Percentiles rank a stretch among this genome's conserved stretches.
Evolutionary conservation across 37 sponge, comb jelly and placozoan genomes (phyloP).

Genomic region (Hexactinellida sp.): DNA sequence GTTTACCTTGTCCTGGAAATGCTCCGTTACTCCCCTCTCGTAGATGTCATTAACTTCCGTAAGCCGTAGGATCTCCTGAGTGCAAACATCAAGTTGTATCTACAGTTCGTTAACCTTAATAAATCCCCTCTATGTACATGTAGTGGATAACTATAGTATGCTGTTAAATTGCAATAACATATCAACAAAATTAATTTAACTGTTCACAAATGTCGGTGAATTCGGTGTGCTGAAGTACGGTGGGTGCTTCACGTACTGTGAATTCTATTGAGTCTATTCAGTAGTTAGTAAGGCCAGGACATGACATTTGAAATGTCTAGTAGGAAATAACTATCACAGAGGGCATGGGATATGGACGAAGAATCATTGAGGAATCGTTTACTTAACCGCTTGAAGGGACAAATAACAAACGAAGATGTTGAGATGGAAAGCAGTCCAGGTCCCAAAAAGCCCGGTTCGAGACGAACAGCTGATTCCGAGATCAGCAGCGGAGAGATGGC

Average conservation of each 20-base stretch:
- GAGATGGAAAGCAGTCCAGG: neutral
- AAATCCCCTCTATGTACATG: no score
- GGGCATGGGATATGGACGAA: neutral
- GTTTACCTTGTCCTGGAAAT: neutral
- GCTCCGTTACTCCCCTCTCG: neutral
- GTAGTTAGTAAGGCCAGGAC: neutral
- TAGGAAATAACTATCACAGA: neutral
- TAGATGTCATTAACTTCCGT: neutral
- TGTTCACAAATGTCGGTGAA: neutral
- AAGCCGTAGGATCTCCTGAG: neutral
- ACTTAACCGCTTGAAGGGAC: neutral
- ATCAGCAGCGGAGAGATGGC: neutral
- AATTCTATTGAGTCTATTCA: neutral
- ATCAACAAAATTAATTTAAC: neutral
- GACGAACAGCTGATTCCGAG: neutral
- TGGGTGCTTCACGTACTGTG: neutral
- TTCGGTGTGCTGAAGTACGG: neutral
- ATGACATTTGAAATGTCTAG: neutral
- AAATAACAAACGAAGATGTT: neutral
- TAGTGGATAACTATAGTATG: no score
- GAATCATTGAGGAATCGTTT: conserved; percentile 14
- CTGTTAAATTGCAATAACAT: no score
- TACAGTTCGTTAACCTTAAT: no score
- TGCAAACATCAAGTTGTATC: conserved; percentile 5
- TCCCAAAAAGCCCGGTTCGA: neutral